These are phyloP conservation scores for Acrocyrtus sp. DNA, from an alignment of 2,888 invertebrate species.

Conservation along the genomic window DNA sequence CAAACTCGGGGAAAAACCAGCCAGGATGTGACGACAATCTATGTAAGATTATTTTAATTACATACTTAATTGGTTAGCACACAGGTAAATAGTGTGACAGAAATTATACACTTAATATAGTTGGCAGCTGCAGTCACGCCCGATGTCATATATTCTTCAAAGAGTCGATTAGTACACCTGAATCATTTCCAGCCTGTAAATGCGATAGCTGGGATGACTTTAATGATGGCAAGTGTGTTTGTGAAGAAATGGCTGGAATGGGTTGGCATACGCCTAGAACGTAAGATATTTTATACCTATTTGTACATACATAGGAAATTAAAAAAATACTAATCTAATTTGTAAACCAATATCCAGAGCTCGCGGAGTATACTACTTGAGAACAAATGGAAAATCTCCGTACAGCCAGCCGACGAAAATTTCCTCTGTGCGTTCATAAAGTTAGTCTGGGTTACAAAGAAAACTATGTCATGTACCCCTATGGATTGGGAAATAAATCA, in stretches of 20 bases:
- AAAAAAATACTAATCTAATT: background rate
- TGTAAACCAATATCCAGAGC: background rate
- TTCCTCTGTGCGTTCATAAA: too few species aligned
- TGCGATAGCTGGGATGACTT: background rate
- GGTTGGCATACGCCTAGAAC: slow-evolving; percentile 29
- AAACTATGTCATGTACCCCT: too few species aligned
- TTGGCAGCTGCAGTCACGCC: slow-evolving; percentile 17
- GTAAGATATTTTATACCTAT: slow-evolving; percentile 7
- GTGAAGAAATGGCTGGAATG: slow-evolving; percentile 10
- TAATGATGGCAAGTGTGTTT: slow-evolving; percentile 12
- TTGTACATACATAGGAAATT: background rate
- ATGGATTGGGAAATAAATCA: too few species aligned
- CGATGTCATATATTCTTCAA: background rate
- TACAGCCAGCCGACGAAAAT: slow-evolving; percentile 13
- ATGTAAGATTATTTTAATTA: background rate
- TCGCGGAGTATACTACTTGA: slow-evolving; percentile 8
- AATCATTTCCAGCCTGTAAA: background rate
- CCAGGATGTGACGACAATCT: slow-evolving; percentile 53
- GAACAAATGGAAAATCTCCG: slow-evolving; percentile 18
- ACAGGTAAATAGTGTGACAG: too few species aligned
- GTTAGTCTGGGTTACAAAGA: too few species aligned
- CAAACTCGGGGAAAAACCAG: slow-evolving; percentile 55
- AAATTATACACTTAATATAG: too few species aligned
- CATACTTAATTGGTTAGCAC: background rate
- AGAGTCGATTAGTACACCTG: background rate